phyloP scores from a whole-genome alignment of 2,888 invertebrate genomes.

The Lapara coniferarum region DNA sequence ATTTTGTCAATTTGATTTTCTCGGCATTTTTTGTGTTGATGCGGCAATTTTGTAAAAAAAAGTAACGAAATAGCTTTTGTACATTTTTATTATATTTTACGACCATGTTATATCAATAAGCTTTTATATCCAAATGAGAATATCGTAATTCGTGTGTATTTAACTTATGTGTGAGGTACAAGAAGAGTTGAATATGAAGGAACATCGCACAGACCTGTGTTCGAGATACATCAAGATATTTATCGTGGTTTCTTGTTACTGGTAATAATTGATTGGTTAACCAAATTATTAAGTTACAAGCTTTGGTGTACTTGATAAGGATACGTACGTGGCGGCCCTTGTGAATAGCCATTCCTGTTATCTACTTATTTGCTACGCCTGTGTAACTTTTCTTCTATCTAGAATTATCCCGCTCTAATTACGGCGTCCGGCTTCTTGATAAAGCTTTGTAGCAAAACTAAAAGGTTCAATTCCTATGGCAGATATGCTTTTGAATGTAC shows the following conservation, averaged over 20 bases:
- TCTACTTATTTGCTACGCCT: too few species aligned
- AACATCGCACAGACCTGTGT: slow-evolving; percentile 66
- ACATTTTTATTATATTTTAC: neutral
- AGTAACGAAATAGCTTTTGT: too few species aligned
- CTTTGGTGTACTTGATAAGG: neutral
- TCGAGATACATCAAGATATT: slow-evolving; percentile 89
- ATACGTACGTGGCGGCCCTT: too few species aligned
- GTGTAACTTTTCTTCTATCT: too few species aligned
- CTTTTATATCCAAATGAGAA: neutral
- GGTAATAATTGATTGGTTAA: slow-evolving; percentile 76
- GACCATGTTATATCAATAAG: neutral
- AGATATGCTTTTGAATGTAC: too few species aligned
- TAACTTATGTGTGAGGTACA: neutral
- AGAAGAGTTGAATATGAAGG: slow-evolving; percentile 54
- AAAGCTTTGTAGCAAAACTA: too few species aligned
- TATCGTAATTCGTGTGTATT: neutral
- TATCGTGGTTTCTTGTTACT: slow-evolving; percentile 89
- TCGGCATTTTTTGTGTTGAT: neutral
- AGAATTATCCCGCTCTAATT: too few species aligned
- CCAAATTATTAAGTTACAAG: neutral
- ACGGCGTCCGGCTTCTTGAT: too few species aligned
- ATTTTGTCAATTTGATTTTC: too few species aligned
- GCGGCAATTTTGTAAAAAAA: slow-evolving; percentile 1
- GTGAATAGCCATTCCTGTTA: too few species aligned
- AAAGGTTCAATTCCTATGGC: too few species aligned